Evolutionary conservation across 1,140 invertebrate genomes (phyloP), one percentile per base, ranked within the genome.

Genomic region (Arctopsyche grandis): DNA sequence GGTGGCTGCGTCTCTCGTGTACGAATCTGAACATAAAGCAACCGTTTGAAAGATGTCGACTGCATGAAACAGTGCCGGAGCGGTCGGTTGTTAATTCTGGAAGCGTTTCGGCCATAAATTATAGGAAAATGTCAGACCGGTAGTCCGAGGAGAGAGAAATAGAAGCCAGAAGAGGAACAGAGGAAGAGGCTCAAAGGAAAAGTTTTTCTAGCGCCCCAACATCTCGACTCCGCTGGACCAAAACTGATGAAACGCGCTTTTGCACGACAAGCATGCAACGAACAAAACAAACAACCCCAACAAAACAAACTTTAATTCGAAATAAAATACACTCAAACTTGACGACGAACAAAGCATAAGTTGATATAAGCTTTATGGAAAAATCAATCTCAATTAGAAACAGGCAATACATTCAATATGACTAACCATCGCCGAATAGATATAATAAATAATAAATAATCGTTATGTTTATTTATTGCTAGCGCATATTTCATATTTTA

Each of bases 121-220:
- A 80, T 80, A 78, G 79, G 81, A 82, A 82, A 80, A 80, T 80
- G 81, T 82, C 79, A 82, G 81, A 56, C 22, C 73, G 38, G 56
- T 14, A 60, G 73, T 63, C 44, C 69, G 56, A 58, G 43, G 38
- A 69, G 69, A 24, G 29, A 69, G 69, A 69, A 74, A 46, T 58
- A 60, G 75, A 75, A 77, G 52, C 48, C 38, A 73, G 63, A 66
- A 66, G 63, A 66, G 63, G 63, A 66, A 66, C 63, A 24, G 63
- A 16, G 60, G 63, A 70, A 74, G 81, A 69, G 38, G 70, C 48
- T 46, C 76, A 77, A 69, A 75, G 80, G 75, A 82, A 82, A 82
- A 78, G 12, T 82, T 80, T 81, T 82, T 80, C 79, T 80, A 63
- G 74, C 56, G 52, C 9, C 52, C 29, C 16, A 21, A 0, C 63